These are phyloP conservation scores for Leptarthrus brevirostris DNA, from an alignment of 2,888 invertebrate genomes.

Conservation along the genomic window DNA sequence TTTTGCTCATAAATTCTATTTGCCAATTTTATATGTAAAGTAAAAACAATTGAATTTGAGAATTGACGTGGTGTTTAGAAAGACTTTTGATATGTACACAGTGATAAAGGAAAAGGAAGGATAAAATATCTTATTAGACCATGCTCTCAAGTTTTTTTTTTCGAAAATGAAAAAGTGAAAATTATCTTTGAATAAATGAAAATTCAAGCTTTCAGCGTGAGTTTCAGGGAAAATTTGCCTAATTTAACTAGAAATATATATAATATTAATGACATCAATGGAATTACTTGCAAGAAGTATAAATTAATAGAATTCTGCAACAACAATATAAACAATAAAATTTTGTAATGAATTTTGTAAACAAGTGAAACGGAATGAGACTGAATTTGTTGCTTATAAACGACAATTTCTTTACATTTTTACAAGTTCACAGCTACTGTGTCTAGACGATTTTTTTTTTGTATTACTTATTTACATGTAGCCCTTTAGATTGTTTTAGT, in stretches of 20 bases:
- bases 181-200: too few relatives aligned
- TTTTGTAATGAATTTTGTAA: not conserved
- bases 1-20: slow-evolving; percentile 19
- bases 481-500: slow-evolving; percentile 1
- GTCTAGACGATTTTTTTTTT: not conserved
- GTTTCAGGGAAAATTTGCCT: not conserved
- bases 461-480: not conserved
- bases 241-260: too few relatives aligned
- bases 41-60: slow-evolving; percentile 53
- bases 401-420: not conserved
- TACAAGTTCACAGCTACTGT: not conserved
- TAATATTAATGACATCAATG: not conserved
- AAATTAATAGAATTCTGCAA: not conserved
- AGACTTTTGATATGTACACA: slow-evolving; percentile 51
- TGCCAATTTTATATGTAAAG: slow-evolving; percentile 3
- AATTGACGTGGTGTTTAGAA: slow-evolving; percentile 53
- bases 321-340: not conserved
- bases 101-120: not conserved
- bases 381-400: not conserved
- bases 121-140: not conserved
- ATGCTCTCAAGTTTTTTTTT: not conserved
- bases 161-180: too few relatives aligned
- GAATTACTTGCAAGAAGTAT: not conserved
- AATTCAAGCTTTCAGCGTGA: not conserved
- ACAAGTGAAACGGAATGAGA: not conserved